These are phyloP conservation scores for Sus cebifrons DNA, from an alignment of 2,797 vertebrate species.

Conservation along the genomic window DNA sequence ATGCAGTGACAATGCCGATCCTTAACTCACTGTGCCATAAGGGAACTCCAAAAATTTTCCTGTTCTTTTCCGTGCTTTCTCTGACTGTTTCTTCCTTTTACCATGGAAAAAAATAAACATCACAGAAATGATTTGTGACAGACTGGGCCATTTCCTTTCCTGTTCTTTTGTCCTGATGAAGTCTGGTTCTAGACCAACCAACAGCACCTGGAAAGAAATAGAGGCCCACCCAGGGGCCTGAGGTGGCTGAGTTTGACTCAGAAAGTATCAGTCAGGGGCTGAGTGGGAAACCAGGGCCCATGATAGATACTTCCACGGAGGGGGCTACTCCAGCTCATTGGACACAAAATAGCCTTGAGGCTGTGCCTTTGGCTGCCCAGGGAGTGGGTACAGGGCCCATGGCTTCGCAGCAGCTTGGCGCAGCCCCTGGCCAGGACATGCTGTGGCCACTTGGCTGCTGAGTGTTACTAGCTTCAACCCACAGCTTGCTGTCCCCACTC, in stretches of 20 bases:
- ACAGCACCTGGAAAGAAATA: neutral
- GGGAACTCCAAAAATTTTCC: neutral
- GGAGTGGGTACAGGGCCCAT: too few species aligned
- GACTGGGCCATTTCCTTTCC: neutral
- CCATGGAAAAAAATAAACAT: neutral
- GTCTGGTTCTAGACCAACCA: neutral
- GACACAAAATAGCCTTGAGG: neutral
- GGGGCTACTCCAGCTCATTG: neutral
- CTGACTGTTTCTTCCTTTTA: neutral
- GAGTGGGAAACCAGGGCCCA: neutral
- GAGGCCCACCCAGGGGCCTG: rapidly evolving
- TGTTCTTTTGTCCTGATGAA: neutral
- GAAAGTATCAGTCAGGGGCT: neutral
- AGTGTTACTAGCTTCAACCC: neutral
- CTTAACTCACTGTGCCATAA: too few species aligned
- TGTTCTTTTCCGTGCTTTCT: neutral
- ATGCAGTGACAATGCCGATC: too few species aligned
- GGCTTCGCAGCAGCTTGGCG: neutral
- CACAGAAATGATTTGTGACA: neutral
- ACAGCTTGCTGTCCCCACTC: neutral
- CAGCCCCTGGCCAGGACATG: neutral
- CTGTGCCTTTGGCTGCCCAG: rapidly evolving
- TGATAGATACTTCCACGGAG: neutral
- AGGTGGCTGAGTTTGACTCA: neutral
- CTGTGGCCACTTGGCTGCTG: neutral